These are phyloP conservation scores for Pan paniscus DNA, from an alignment of 2,113 vertebrate species.

Conservation along the genomic window DNA sequence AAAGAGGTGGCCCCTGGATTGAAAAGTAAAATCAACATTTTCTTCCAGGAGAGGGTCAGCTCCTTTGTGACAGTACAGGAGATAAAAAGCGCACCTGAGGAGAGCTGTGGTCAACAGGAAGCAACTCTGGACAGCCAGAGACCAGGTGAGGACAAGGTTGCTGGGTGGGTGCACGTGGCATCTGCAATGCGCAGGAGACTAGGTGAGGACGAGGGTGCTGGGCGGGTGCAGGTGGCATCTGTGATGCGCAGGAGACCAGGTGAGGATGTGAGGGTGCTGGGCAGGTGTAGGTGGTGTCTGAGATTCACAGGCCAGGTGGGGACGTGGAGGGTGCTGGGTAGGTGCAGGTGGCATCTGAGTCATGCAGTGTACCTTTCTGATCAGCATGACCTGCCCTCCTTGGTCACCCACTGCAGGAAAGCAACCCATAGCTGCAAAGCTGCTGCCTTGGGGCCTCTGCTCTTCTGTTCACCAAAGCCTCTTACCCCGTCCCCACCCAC, in stretches of 20 bases:
- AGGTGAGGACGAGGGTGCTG: neutral
- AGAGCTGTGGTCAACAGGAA: neutral
- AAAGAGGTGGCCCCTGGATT: no score
- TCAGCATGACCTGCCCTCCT: neutral
- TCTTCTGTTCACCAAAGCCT: neutral
- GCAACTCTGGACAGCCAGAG: neutral
- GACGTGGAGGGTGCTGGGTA: neutral
- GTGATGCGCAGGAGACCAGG: no score
- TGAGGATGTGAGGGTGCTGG: neutral
- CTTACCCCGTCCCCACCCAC: neutral
- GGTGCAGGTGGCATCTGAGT: neutral
- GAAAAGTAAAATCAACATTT: fast-evolving
- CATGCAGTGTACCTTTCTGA: neutral
- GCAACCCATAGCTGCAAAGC: neutral
- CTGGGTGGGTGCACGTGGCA: fast-evolving
- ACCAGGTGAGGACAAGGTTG: neutral
- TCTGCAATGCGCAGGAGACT: no score
- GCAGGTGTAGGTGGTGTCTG: neutral
- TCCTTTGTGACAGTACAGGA: fast-evolving
- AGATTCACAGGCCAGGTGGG: neutral
- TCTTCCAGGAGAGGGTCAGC: fast-evolving
- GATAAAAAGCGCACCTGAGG: neutral
- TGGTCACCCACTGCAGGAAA: no score
- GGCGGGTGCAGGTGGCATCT: neutral
- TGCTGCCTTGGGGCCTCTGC: neutral